Evolutionary conservation across 2,797 vertebrate genomes (phyloP), one percentile per base, ranked within the genome.

Genomic region (Macrochelys suwanniensis): DNA sequence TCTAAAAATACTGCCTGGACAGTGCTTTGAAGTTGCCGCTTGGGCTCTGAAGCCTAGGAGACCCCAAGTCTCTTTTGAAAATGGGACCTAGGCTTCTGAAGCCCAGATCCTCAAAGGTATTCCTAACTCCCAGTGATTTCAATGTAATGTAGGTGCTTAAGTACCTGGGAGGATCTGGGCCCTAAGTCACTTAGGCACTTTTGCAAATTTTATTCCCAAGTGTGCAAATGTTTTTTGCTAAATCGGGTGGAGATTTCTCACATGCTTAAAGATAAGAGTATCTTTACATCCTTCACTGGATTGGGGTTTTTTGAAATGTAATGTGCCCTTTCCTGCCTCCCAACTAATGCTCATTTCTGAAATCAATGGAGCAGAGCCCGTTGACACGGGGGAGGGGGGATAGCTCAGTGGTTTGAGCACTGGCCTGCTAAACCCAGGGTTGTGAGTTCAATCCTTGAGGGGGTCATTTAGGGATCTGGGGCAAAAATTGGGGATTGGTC

Each of bases 261-360:
- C 16, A 47, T 4, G 42, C 11, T 9, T 77, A 54, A 26, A 11
- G 12, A 59, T 28, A 15, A 65, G 8, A 2, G 1, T 12, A 33
- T 3, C 31, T 33, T 47, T 0, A 0, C 26, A 4, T 23, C 54
- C 83, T 80, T n/a, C 6, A 5, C 37, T 12, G n/a, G 11, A 37
- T 80, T 33, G 61, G 37, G 51, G 56, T 21, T 47, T 77, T 54
- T 25, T 37, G 15, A 83, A 89, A 45, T 71, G 6, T 47, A 21
- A 59, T 5, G 7, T 47, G 25, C 16, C 83, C 61, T 26, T 68
- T 76, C 42, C 11, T 6, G 23, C n/a, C 25, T 17, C 77, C 77
- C 3, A 1, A 9, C 19, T 53, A 16, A 1, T 1, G 47, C 28
- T 51, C 71, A 19, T 15, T 33, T 87, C 80, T 57, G 56, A 16